These are phyloP conservation scores for Zonitis immaculata DNA, from an alignment of 2,888 invertebrate genomes.

Conservation along the genomic window DNA sequence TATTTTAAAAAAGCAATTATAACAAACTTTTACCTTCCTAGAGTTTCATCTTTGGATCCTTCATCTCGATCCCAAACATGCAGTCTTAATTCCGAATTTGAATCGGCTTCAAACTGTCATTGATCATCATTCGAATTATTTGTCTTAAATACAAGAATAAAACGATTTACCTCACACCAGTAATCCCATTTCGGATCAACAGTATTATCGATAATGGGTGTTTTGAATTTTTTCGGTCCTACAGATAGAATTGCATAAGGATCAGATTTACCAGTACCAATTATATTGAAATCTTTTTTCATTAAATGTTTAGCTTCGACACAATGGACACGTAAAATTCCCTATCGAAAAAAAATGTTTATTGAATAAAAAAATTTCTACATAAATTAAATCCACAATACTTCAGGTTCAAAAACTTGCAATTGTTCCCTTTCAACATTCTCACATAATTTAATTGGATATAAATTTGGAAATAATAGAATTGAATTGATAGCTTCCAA, in stretches of 20 bases:
- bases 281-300: conserved; percentile 88
- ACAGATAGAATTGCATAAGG: conserved; percentile 89
- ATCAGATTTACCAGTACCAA: conserved; percentile 93
- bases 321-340: conserved; percentile 87
- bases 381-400: too few species aligned
- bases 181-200: conserved; percentile 96
- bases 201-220: conserved; percentile 86
- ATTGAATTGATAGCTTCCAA: conserved; percentile 50
- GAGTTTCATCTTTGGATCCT: conserved; percentile 30
- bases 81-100: conserved; percentile 24
- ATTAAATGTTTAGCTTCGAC: conserved; percentile 92
- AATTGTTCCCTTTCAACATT: conserved; percentile 73
- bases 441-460: conserved; percentile 81
- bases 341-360: too few species aligned
- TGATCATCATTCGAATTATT: background rate
- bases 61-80: conserved; percentile 30
- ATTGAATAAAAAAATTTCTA: too few species aligned
- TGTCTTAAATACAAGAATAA: too few species aligned
- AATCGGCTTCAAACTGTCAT: conserved; percentile 8
- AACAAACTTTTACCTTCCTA: conserved; percentile 25
- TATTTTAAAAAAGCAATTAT: background rate
- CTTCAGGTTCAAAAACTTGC: conserved; percentile 87
- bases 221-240: conserved; percentile 88
- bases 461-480: conserved; percentile 94
- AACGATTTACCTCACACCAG: conserved; percentile 98